Conservation (phyloP, 2,888 invertebrate genomes). For the Mimas tiliae region DNA sequence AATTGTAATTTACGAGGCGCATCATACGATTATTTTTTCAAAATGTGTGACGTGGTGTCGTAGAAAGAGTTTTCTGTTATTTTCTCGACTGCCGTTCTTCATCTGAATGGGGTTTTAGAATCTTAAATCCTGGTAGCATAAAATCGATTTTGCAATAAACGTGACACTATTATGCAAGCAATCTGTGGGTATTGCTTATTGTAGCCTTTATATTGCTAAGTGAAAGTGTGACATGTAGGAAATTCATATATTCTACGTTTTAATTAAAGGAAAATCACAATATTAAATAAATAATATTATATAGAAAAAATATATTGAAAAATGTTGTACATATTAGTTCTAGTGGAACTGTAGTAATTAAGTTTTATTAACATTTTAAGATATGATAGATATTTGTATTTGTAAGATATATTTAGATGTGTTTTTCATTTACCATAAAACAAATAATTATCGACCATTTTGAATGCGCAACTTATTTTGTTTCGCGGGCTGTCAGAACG, state of each 20-base stretch:
- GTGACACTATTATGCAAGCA: neutral
- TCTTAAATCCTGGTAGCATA: too few relatives aligned
- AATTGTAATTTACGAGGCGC: too few relatives aligned
- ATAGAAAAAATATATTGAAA: slow-evolving; percentile 39
- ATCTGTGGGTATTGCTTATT: slow-evolving; percentile 4
- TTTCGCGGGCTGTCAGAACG: slow-evolving; percentile 11
- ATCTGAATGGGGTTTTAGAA: too few relatives aligned
- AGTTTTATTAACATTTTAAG: slow-evolving; percentile 65
- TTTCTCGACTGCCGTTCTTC: too few relatives aligned
- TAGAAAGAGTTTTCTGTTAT: too few relatives aligned
- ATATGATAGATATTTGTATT: slow-evolving; percentile 68
- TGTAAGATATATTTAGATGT: slow-evolving; percentile 76
- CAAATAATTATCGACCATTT: slow-evolving; percentile 34
- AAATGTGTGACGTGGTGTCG: too few relatives aligned
- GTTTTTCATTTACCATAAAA: slow-evolving; percentile 72
- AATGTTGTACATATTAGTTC: slow-evolving; percentile 70
- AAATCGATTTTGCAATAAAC: slow-evolving; percentile 10
- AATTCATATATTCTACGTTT: slow-evolving; percentile 8
- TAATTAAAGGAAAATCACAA: slow-evolving; percentile 19
- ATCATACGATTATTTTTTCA: too few relatives aligned
- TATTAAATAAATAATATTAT: slow-evolving; percentile 43
- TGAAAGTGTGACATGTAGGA: slow-evolving; percentile 12
- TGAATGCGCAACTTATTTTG: slow-evolving; percentile 5
- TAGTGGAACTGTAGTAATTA: slow-evolving; percentile 53
- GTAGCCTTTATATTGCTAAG: slow-evolving; percentile 12